Base-by-base conservation (phyloP, 2,888 invertebrate species). In the Meteorus colon region DNA sequence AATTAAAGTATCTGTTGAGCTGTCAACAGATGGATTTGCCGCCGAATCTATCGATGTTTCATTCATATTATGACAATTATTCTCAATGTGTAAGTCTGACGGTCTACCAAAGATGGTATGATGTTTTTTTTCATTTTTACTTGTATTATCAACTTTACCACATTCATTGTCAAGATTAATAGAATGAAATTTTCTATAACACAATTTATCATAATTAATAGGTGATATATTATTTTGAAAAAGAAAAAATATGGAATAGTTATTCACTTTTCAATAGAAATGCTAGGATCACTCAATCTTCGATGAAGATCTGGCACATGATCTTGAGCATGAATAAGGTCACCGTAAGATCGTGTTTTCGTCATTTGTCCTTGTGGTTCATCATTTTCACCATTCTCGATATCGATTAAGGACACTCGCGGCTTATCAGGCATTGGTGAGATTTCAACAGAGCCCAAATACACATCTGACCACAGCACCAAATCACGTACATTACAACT, bases 301-400 rank as follows among this genome's bases (percentile, higher is more conserved):
- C 97, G 91, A 81, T 94, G 94, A 79, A 91, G 86, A 85, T 91
- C 89, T 79, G 92, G 89, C 73, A 90, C 89, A 68, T 90, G 90
- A 86, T 93, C 93, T 34, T 92, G 92, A 75, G 93, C 94, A 77
- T 92, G 93, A 80, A 94, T 91, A 75, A 97, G 90, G 89, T 97
- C 96, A 80, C 96, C 96, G 88, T 95, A 96, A 0, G 97, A 97
- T 83, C 96, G 92, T 29, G 96, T 96, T 88, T 96, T 96, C 0
- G 93, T 94, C 94, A 95, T 94, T 78, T 93, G 88, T 76, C 93
- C 87, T 78, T 88, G 89, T n/a, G 86, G 84, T 73, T 89, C 88
- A 31, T 89, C 89, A 70, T 80, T 86, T n/a, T 89, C 89, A 10
- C 86, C 85, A 31, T 81, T 78, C 74, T 89, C 89, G 19, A 88